phyloP scores from a whole-genome alignment of 2,888 invertebrate species.

The Lepeophtheirus nordmannii region DNA sequence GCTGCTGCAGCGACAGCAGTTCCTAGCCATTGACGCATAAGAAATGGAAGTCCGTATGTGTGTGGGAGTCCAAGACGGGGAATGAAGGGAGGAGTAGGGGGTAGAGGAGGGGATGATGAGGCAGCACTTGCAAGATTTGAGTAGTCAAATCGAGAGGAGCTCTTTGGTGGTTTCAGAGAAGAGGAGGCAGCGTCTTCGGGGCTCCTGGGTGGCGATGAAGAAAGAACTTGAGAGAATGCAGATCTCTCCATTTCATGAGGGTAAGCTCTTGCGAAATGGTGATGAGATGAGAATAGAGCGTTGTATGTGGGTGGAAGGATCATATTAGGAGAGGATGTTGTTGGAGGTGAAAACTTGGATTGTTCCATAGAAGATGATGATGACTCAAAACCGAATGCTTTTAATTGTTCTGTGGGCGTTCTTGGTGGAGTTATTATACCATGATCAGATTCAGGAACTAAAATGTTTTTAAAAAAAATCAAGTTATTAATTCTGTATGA shows the following conservation, averaged over 20 bases:
- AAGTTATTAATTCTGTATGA: background rate
- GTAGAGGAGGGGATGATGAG: background rate
- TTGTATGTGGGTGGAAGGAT: background rate
- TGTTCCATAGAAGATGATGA: background rate
- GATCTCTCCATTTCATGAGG: slow-evolving; percentile 25
- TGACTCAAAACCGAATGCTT: background rate
- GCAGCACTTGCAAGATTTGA: background rate
- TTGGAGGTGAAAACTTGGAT: background rate
- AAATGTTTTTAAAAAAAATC: background rate
- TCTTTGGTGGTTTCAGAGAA: background rate
- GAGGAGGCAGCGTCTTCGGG: background rate
- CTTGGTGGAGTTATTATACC: slow-evolving; percentile 6
- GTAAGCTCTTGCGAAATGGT: slow-evolving; percentile 25
- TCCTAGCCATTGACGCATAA: slow-evolving; percentile 24
- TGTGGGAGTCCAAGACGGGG: background rate
- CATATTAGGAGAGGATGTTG: background rate
- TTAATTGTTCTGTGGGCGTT: background rate
- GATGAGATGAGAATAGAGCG: background rate
- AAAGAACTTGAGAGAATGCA: background rate
- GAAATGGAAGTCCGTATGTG: slow-evolving; percentile 9
- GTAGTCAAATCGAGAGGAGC: slow-evolving; percentile 1
- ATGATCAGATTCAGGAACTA: slow-evolving; percentile 5
- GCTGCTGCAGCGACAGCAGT: slow-evolving; percentile 24
- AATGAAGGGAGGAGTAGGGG: background rate
- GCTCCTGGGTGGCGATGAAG: background rate